phyloP scores from a whole-genome alignment of 2,888 invertebrate species.

The Hydrotaea cyrtoneurina region DNA sequence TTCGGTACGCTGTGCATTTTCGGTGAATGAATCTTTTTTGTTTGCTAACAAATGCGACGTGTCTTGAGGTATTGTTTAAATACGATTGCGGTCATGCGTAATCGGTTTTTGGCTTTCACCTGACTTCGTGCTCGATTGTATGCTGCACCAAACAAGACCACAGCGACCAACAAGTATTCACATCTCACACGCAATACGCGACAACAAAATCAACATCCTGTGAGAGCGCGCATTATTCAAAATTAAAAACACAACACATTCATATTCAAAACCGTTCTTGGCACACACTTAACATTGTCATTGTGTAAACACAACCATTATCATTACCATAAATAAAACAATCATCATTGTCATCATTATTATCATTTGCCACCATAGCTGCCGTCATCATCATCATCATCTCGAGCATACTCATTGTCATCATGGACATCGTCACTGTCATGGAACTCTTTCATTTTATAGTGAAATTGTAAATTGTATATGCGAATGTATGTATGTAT shows the following conservation, averaged over 20 bases:
- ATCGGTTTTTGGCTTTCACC: slow-evolving; percentile 61
- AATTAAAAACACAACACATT: background rate
- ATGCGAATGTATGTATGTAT: too few species aligned
- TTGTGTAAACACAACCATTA: slow-evolving; percentile 2
- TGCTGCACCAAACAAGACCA: background rate
- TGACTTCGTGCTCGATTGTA: background rate
- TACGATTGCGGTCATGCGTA: slow-evolving; percentile 58
- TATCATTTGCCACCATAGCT: background rate
- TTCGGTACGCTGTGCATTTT: background rate
- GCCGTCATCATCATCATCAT: too few species aligned
- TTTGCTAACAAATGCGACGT: background rate
- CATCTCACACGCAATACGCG: background rate
- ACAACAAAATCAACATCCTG: background rate
- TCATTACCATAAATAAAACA: background rate
- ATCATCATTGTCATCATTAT: background rate
- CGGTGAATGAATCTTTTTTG: slow-evolving; percentile 34
- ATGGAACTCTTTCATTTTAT: too few species aligned
- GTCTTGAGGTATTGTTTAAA: slow-evolving; percentile 15
- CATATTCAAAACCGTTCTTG: slow-evolving; percentile 1
- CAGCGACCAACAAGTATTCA: background rate
- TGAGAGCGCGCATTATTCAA: slow-evolving; percentile 2
- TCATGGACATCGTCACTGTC: background rate
- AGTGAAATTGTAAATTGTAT: too few species aligned
- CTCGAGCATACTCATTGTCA: background rate
- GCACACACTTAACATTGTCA: slow-evolving; percentile 23